Evolutionary conservation across 2,888 invertebrate species (phyloP).

Genomic region (Hoplodrina ambigua): DNA sequence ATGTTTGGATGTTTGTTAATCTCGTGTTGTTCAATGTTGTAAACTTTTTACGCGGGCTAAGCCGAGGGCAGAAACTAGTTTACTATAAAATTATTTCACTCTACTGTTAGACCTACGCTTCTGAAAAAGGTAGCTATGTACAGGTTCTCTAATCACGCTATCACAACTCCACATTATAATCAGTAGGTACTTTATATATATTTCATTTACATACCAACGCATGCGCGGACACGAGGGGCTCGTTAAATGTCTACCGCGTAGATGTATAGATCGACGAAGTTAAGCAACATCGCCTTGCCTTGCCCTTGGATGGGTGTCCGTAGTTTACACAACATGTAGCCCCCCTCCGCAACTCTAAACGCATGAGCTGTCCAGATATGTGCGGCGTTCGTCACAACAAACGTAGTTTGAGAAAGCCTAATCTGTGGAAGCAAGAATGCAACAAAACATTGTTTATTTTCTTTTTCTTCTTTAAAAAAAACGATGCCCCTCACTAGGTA

Average conservation of each 20-base stretch:
- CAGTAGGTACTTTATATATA: constrained; percentile 18
- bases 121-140: not conserved
- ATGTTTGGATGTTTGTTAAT: too few species aligned
- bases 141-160: constrained; percentile 15
- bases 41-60: too few species aligned
- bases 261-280: constrained; percentile 51
- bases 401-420: not conserved
- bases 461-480: too few species aligned
- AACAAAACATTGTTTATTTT: not conserved
- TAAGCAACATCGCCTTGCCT: constrained; percentile 58
- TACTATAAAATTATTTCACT: not conserved
- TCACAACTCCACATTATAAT: constrained; percentile 22
- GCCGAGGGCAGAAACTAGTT: too few species aligned
- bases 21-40: too few species aligned
- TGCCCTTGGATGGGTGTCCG: constrained; percentile 56
- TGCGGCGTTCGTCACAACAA: not conserved
- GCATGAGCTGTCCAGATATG: constrained; percentile 11
- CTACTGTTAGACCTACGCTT: too few species aligned
- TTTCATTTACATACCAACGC: constrained; percentile 52
- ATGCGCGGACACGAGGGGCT: constrained; percentile 59
- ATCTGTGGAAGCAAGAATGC: not conserved
- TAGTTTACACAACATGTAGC: constrained; percentile 43
- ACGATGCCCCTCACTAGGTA: too few species aligned
- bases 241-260: constrained; percentile 56
- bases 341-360: constrained; percentile 26